Base-by-base conservation (phyloP, 2,797 vertebrate species). In the Hirundo rustica region DNA sequence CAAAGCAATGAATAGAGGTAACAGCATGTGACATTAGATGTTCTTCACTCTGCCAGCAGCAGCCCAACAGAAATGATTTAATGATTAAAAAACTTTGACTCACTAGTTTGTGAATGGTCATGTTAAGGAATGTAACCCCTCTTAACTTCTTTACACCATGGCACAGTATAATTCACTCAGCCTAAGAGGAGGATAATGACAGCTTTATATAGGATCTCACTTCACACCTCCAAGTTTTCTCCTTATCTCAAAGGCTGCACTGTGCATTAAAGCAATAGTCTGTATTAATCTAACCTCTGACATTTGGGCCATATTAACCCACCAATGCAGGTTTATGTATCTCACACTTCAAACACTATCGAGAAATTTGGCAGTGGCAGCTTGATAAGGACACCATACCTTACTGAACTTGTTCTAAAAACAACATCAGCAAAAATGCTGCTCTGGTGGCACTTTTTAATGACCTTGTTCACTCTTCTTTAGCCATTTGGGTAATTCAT, bases 281-380 rank as follows among this genome's bases (percentile, higher is more conserved):
- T 94, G 85, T 97, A 96, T 96, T 96, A 97, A 97, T 96, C 92
- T 97, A 84, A 96, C 96, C 92, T 96, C 96, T 96, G 92, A 95
- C 96, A 94, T 94, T 96, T 92, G 94, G 96, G 94, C 92, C 93
- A 47, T 51, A 95, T 74, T 97, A 97, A 96, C 73, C 80, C 34
- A 90, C 89, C 64, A 70, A 76, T 81, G 89, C 97, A 97, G 98
- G 97, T 97, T 98, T 98, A 97, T 98, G 96, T 98, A 98, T 89
- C 89, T 98, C 96, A 97, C 98, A 98, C 98, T 88, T 98, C 97
- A 93, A 96, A 97, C 95, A 66, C 96, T 97, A 97, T 98, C 97
- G 92, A 92, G 95, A 96, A 97, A 96, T 94, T 92, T 94, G 94
- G 95, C 94, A 95, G 95, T 91, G 94, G 91, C 93, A 95, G 93